Base-by-base conservation (phyloP, 2,797 vertebrate genomes). In the Garrulus glandarius region DNA sequence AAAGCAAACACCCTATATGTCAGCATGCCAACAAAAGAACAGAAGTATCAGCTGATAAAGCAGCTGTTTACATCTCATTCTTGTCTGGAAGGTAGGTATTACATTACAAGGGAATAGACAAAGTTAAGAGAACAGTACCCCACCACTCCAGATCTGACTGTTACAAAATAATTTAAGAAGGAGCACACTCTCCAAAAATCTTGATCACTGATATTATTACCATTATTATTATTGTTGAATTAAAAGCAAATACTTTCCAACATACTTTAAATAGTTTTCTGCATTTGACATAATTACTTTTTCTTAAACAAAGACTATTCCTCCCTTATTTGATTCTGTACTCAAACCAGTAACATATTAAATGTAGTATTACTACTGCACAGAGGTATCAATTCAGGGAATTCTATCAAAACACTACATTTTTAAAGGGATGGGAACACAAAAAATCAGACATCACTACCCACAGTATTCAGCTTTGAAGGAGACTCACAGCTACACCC, bases 31-130 rank as follows among this genome's bases (percentile, higher is more conserved):
- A 84, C 67, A 86, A 88, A 89, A 85, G 69, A 93, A 53, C 46
- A 87, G 83, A 30, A 69, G 69, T n/a, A 93, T 59, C 94, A 93
- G 82, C 86, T 94, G 96, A 96, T 92, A 93, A 91, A 93, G 81
- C 76, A 91, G 72, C 81, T 90, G 79, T 78, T 95, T 85, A 86
- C 78, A 87, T 92, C 69, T 77, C 77, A 27, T 47, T 92, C 95
- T 86, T 76, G 78, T 86, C 80, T 83, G 64, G 57, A 80, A 92
- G 70, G 72, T 3, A 85, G 29, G 60, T 53, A 88, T 88, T 63
- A 47, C 50, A 52, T 49, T 86, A 71, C 89, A 90, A 78, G 19
- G 30, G 74, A 92, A 78, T 0, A 84, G 44, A 56, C 24, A 64
- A 86, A 93, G 70, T 81, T 92, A 55, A 84, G 55, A 72, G 37